Conservation (phyloP, 1,140 invertebrate genomes). For the Trichonephila clavipes region DNA sequence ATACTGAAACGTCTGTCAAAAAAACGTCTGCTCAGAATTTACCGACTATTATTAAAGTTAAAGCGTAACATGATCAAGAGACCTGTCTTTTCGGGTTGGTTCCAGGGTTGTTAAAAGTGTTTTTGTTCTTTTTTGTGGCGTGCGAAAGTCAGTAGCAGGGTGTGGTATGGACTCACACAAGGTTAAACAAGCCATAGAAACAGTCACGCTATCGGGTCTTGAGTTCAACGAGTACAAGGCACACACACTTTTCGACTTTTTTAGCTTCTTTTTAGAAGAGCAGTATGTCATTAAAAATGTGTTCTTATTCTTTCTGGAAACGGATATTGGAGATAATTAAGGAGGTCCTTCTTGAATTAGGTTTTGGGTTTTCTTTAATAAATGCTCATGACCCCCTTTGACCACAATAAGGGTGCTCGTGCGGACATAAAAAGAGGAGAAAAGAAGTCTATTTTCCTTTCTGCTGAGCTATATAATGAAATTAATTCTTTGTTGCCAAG, state of each 20-base stretch:
- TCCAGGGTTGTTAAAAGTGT: background rate
- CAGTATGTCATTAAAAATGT: background rate
- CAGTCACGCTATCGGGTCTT: background rate
- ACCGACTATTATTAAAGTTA: conserved; percentile 25
- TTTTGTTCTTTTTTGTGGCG: conserved; percentile 45
- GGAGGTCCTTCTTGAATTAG: conserved; percentile 12
- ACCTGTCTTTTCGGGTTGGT: conserved; percentile 16
- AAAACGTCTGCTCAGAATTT: background rate
- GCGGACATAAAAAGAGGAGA: background rate
- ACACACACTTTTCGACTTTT: background rate
- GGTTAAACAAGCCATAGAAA: conserved; percentile 55
- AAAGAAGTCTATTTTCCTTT: background rate
- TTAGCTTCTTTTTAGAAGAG: conserved; percentile 5
- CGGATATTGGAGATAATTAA: conserved; percentile 43
- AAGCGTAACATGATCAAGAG: conserved; percentile 1
- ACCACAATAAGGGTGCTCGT: background rate
- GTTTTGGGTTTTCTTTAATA: background rate
- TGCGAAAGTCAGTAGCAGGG: conserved; percentile 21
- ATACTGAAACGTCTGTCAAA: conserved; percentile 13
- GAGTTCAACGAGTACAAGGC: conserved; percentile 61
- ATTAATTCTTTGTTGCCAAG: conserved; percentile 24
- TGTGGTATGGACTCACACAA: conserved; percentile 44
- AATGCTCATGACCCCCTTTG: conserved; percentile 48
- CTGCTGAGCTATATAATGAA: background rate
- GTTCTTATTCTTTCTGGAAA: conserved; percentile 19